Conservation (phyloP, 1,140 invertebrate genomes). For the Zelostemma sp. region DNA sequence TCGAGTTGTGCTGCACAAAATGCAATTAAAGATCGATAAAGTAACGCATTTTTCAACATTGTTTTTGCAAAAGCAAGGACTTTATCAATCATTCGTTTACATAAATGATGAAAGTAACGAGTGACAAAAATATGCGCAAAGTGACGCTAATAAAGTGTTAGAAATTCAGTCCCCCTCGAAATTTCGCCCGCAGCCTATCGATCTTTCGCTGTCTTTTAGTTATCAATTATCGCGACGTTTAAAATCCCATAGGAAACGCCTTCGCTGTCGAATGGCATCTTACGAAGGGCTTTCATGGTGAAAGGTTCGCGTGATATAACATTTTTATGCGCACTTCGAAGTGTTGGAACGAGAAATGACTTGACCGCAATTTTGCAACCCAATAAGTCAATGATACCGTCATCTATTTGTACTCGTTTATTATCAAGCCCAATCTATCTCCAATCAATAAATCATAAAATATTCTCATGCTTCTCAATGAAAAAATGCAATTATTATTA, state of each 20-base stretch:
- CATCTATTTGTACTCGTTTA: constrained; percentile 18
- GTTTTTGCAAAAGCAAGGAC: neutral
- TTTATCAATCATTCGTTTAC: no score
- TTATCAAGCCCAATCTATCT: no score
- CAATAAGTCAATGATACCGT: constrained; percentile 15
- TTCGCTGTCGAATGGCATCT: constrained; percentile 1
- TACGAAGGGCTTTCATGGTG: constrained; percentile 32
- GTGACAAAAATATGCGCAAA: no score
- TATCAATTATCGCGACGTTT: constrained; percentile 35
- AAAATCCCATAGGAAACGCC: constrained; percentile 21
- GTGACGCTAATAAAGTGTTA: neutral
- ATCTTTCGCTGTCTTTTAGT: constrained; percentile 26
- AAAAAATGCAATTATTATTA: no score
- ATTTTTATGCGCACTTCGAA: constrained; percentile 25
- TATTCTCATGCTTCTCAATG: no score
- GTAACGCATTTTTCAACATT: no score
- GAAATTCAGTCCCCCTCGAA: neutral
- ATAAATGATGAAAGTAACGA: no score
- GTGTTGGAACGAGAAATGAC: constrained; percentile 16
- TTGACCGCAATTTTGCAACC: constrained; percentile 11
- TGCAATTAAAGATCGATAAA: no score
- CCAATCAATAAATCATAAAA: no score
- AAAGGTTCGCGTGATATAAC: constrained; percentile 39
- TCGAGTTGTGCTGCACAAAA: no score
- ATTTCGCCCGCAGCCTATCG: constrained; percentile 22